Evolutionary conservation across 1,140 invertebrate species (phyloP).

Genomic region (Neodiprion pinetum): DNA sequence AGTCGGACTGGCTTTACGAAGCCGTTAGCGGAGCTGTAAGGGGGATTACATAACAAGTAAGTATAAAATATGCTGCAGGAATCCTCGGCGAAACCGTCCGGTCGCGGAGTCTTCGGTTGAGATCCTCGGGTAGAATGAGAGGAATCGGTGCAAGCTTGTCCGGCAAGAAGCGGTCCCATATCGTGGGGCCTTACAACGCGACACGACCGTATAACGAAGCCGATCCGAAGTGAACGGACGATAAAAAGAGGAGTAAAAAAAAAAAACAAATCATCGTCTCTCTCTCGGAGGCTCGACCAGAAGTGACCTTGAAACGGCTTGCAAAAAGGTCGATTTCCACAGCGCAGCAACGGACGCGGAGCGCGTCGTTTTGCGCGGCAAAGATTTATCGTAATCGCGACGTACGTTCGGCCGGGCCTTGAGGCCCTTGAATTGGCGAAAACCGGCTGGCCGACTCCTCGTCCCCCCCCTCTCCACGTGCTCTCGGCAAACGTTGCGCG

Average conservation of each 20-base stretch:
- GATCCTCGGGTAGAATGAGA: too few species aligned
- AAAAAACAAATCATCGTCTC: neutral
- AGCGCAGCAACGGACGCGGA: neutral
- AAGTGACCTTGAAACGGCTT: slow-evolving; percentile 1
- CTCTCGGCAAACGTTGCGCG: neutral
- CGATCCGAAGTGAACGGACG: too few species aligned
- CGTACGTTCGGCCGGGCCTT: neutral
- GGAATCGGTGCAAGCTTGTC: too few species aligned
- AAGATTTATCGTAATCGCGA: neutral
- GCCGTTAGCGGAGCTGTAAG: too few species aligned
- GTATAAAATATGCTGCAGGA: too few species aligned
- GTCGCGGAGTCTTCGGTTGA: too few species aligned
- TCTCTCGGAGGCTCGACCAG: neutral
- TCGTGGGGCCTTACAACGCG: too few species aligned
- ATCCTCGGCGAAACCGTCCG: too few species aligned
- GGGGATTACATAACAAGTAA: too few species aligned
- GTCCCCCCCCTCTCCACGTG: neutral
- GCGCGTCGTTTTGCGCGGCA: neutral
- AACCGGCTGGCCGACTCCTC: neutral
- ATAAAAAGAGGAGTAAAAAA: neutral
- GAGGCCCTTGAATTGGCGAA: slow-evolving; percentile 6
- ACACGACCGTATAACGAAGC: too few species aligned
- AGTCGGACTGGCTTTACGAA: too few species aligned
- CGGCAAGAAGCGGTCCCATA: too few species aligned
- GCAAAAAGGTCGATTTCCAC: neutral